Percentiles rank a stretch among this genome's conserved stretches.
Evolutionary conservation across 2,797 vertebrate genomes (phyloP).

Genomic region (Gambelia wislizenii): DNA sequence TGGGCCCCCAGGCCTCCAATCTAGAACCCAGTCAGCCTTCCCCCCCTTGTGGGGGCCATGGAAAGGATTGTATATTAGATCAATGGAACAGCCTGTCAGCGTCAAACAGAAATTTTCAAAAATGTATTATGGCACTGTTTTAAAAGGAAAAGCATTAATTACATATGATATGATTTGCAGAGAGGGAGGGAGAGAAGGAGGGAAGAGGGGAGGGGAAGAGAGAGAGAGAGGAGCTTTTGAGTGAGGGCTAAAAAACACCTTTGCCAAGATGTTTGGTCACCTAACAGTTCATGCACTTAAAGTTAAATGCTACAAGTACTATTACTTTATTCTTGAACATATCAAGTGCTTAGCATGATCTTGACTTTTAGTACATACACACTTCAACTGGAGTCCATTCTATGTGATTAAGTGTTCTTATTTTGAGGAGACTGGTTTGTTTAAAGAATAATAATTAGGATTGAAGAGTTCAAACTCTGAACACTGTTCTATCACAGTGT

Average conservation of each 20-base stretch:
- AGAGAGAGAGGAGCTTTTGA: neutral
- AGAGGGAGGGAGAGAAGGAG: neutral
- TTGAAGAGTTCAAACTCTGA: neutral
- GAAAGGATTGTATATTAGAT: neutral
- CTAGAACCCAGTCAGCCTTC: no score
- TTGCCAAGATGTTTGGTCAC: neutral
- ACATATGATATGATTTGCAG: neutral
- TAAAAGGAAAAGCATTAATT: neutral
- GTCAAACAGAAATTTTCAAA: neutral
- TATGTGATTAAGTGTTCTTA: neutral
- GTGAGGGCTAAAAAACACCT: neutral
- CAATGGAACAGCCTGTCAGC: neutral
- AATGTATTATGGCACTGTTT: neutral
- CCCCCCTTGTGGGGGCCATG: no score
- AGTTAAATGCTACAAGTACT: neutral
- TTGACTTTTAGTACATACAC: neutral
- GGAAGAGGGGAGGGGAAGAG: no score
- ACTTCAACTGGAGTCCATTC: neutral
- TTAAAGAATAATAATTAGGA: slow-evolving; percentile 8
- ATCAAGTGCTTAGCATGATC: neutral
- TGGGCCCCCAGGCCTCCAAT: no score
- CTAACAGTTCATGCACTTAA: neutral
- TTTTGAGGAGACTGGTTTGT: neutral
- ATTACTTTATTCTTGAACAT: neutral
- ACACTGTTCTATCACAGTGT: neutral